A percentile compares a stretch with the other conserved stretches of the same genome.
Conservation (phyloP, 2,113 vertebrate genomes). For the Martes martes region DNA sequence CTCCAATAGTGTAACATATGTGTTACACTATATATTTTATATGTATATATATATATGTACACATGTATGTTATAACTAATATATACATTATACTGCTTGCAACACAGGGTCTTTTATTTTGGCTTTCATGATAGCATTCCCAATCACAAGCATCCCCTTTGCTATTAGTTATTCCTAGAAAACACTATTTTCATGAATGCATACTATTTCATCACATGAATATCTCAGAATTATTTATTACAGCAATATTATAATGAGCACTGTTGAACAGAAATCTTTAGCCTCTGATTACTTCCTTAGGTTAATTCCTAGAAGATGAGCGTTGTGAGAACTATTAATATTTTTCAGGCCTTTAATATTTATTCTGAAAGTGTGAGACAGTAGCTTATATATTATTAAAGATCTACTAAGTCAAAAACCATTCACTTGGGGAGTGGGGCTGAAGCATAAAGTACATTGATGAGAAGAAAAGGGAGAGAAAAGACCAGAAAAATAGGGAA, state of each 20-base stretch:
- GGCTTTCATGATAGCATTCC: background rate
- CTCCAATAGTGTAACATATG: background rate
- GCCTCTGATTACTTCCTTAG: background rate
- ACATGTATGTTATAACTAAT: background rate
- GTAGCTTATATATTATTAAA: conserved; percentile 6
- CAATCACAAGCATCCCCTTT: background rate
- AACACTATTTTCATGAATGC: background rate
- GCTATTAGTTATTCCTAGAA: background rate
- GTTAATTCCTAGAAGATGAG: background rate
- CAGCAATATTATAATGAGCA: background rate
- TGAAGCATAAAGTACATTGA: background rate
- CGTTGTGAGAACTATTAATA: background rate
- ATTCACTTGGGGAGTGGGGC: background rate
- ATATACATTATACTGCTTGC: background rate
- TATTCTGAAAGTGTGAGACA: background rate
- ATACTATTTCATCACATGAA: background rate
- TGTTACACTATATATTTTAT: background rate
- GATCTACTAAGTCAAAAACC: background rate
- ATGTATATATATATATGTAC: background rate
- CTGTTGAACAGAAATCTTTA: background rate
- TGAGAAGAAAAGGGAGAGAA: background rate
- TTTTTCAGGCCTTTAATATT: background rate
- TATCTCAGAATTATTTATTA: background rate
- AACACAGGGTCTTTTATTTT: background rate
- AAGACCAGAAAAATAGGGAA: background rate